Evolutionary conservation across 64 coral and sea anemone genomes (phyloP).

Genomic region (Montipora sp.): DNA sequence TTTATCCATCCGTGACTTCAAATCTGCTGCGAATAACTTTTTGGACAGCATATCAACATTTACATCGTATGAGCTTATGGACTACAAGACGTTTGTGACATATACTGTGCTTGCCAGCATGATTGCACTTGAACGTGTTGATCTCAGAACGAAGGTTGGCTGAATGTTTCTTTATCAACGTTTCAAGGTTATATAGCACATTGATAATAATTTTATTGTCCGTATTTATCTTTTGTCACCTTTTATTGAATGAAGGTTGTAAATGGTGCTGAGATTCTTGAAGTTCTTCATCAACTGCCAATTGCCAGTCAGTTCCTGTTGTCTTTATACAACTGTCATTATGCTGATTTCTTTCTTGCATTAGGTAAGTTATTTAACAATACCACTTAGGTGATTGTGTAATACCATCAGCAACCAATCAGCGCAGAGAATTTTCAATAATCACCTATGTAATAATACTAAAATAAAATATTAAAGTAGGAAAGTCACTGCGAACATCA

Average conservation of each 20-base stretch:
- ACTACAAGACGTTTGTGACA: conserved; percentile 97
- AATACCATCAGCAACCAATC: too few species aligned
- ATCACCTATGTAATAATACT: too few species aligned
- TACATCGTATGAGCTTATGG: conserved; percentile 99
- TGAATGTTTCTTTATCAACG: background rate
- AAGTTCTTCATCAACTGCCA: conserved; percentile 97
- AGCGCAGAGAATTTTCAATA: too few species aligned
- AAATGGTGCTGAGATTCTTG: conserved; percentile 94
- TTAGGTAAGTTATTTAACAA: conserved; percentile 61
- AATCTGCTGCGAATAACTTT: conserved; percentile 92
- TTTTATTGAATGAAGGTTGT: conserved; percentile 59
- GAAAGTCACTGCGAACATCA: too few species aligned
- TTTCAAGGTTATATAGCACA: too few species aligned
- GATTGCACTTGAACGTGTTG: conserved; percentile 92
- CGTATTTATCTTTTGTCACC: background rate
- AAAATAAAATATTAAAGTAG: too few species aligned
- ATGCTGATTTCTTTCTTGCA: conserved; percentile 84
- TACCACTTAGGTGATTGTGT: too few species aligned
- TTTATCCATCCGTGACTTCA: conserved; percentile 97
- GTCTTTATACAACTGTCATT: conserved; percentile 95
- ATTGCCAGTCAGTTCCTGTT: conserved; percentile 83
- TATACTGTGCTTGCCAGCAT: conserved; percentile 88
- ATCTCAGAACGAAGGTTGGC: conserved; percentile 89
- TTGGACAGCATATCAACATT: conserved; percentile 98
- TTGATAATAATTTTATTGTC: too few species aligned